Percentiles rank a stretch among this genome's conserved stretches.
phyloP scores from a whole-genome alignment of 2,888 invertebrate genomes.

The Aproaerema taeniolella region DNA sequence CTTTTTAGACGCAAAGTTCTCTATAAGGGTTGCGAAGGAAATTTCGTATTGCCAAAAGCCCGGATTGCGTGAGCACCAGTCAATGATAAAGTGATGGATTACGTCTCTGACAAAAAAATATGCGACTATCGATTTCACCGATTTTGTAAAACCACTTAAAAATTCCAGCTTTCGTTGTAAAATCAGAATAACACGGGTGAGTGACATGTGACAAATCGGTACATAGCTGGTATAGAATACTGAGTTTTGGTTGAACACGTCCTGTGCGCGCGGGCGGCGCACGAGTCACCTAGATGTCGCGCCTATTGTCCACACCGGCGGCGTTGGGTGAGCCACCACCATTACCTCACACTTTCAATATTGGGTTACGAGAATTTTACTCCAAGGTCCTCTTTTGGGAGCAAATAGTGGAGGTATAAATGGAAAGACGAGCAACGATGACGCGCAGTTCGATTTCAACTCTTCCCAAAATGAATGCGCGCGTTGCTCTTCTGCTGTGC shows the following conservation, averaged over 20 bases:
- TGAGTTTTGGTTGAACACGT: slow-evolving; percentile 41
- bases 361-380: slow-evolving; percentile 76
- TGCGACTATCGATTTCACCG: slow-evolving; percentile 19
- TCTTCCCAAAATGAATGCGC: slow-evolving; percentile 63
- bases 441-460: slow-evolving; percentile 59
- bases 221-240: slow-evolving; percentile 14
- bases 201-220: slow-evolving; percentile 7
- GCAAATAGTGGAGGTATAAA: slow-evolving; percentile 73
- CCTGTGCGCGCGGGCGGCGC: slow-evolving; percentile 54
- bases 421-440: slow-evolving; percentile 62
- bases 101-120: background rate
- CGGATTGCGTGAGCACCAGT: too few species aligned
- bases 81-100: too few species aligned
- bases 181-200: slow-evolving; percentile 26
- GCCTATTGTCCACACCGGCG: slow-evolving; percentile 65
- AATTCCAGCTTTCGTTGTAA: slow-evolving; percentile 28
- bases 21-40: too few species aligned
- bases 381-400: slow-evolving; percentile 73
- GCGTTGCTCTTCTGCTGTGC: slow-evolving; percentile 50
- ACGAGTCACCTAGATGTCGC: slow-evolving; percentile 75
- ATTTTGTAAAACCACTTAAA: slow-evolving; percentile 23
- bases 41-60: too few species aligned
- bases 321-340: slow-evolving; percentile 63
- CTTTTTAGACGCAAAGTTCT: too few species aligned
- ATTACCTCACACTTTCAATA: slow-evolving; percentile 76